A percentile compares a stretch with the other conserved stretches of the same genome.
Evolutionary conservation across 2,113 vertebrate genomes (phyloP).

Genomic region (Cinclus cinclus): DNA sequence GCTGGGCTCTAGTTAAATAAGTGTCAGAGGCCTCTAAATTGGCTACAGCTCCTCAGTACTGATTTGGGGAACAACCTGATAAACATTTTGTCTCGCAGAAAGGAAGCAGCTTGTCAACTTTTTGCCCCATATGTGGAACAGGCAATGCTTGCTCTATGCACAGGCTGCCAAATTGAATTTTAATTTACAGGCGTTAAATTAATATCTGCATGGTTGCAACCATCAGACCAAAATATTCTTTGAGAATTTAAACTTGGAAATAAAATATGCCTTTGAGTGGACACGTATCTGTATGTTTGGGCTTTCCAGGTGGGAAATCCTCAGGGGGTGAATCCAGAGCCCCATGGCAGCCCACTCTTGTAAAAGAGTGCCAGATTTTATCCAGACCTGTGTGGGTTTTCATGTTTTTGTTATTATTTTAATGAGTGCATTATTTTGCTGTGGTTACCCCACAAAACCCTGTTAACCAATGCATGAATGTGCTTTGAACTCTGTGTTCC

Average conservation of each 20-base stretch:
- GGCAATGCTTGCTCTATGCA: neutral
- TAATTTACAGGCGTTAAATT: neutral
- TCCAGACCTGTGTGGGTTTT: neutral
- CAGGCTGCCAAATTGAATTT: neutral
- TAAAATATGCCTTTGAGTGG: neutral
- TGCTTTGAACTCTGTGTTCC: neutral
- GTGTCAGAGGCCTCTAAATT: neutral
- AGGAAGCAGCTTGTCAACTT: neutral
- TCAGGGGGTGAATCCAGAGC: neutral
- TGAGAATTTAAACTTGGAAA: neutral
- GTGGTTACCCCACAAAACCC: neutral
- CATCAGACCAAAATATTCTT: neutral
- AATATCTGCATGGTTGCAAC: neutral
- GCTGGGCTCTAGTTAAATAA: neutral
- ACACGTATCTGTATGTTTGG: accelerated
- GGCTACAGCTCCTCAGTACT: neutral
- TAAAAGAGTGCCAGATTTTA: neutral
- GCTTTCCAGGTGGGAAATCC: neutral
- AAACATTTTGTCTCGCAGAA: neutral
- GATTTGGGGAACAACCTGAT: neutral
- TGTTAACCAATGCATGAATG: neutral
- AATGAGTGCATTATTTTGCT: neutral
- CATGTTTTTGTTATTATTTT: neutral
- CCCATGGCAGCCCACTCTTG: neutral
- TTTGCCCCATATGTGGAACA: neutral